phyloP scores from a whole-genome alignment of 1,140 invertebrate species.

The Drosophila tropicalis region DNA sequence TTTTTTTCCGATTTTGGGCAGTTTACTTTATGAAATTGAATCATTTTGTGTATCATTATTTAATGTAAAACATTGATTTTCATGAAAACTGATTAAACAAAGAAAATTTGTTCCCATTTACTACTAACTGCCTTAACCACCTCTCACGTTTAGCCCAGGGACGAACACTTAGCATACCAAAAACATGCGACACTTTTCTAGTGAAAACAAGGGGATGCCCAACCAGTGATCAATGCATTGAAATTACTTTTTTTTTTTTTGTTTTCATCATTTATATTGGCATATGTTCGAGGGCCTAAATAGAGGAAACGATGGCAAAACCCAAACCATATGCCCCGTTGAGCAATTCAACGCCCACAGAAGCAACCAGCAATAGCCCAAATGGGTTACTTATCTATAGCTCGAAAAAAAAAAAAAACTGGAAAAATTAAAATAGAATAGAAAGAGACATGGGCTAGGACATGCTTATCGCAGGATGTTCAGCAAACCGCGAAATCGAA shows the following conservation, averaged over 20 bases:
- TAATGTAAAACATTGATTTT: no score
- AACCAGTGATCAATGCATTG: neutral
- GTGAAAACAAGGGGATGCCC: neutral
- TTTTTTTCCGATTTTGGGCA: no score
- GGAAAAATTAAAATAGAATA: constrained; percentile 9
- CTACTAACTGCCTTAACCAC: no score
- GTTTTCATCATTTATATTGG: neutral
- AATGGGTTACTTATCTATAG: constrained; percentile 66
- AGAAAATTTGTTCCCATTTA: no score
- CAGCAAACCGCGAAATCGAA: constrained; percentile 80
- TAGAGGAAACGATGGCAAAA: constrained; percentile 1
- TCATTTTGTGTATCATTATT: no score
- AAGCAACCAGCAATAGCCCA: constrained; percentile 40
- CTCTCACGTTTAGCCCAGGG: neutral
- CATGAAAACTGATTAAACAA: no score
- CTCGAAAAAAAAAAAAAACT: constrained; percentile 8
- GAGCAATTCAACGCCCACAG: constrained; percentile 40
- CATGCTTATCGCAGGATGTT: constrained; percentile 65
- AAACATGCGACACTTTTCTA: no score
- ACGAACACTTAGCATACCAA: no score
- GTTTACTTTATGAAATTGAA: no score
- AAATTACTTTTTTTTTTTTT: neutral
- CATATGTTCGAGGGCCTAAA: constrained; percentile 60
- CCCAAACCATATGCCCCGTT: constrained; percentile 33
- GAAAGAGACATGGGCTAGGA: constrained; percentile 35